Evolutionary conservation across 2,888 invertebrate species (phyloP), one percentile per base, ranked within the genome.

Genomic region (Ceriagrion tenellum): DNA sequence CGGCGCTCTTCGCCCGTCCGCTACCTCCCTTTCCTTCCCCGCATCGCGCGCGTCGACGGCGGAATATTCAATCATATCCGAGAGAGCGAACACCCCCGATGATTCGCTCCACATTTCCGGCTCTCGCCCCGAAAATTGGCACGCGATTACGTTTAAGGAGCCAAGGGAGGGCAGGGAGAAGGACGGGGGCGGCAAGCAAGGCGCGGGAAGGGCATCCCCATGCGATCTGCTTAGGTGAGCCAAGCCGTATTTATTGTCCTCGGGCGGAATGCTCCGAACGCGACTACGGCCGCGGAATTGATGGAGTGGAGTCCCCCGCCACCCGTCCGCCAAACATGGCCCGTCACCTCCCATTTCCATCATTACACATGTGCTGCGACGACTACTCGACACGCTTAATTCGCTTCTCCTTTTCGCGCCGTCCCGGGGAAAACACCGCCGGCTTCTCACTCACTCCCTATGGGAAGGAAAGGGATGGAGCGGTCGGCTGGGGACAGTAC

Each of bases 331-430:
- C 55, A 3, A n/a, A n/a, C 47, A 47, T 2, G 8, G 47, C 47
- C 47, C 47, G 47, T 47, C 47, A 4, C 26, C n/a, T 0, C 40
- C 88, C 18, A 4, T 88, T 26, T 40, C 40, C 18, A 20, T 40
- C 55, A 26, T 55, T 55, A 55, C 89, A 55, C 89, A 55, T 89
- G 40, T 88, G 88, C 59, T 59, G 59, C 88, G 88, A 88, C 35
- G 23, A 88, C 59, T n/a, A n/a, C 55, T 8, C 89, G 89, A 89
- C 55, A 89, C 89, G 89, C 89, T 89, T 89, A 89, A 89, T 55
- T 89, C 89, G 89, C 89, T 55, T 47, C 89, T n/a, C 89, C 55
- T 55, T 89, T 47, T 55, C 55, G 55, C 89, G 8, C 81, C 81
- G 69, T 69, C n/a, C 69, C 30, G 81, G 16, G 30, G 30, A 26